Conservation (phyloP, 2,888 invertebrate genomes). For the Pyrochroa serraticornis region DNA sequence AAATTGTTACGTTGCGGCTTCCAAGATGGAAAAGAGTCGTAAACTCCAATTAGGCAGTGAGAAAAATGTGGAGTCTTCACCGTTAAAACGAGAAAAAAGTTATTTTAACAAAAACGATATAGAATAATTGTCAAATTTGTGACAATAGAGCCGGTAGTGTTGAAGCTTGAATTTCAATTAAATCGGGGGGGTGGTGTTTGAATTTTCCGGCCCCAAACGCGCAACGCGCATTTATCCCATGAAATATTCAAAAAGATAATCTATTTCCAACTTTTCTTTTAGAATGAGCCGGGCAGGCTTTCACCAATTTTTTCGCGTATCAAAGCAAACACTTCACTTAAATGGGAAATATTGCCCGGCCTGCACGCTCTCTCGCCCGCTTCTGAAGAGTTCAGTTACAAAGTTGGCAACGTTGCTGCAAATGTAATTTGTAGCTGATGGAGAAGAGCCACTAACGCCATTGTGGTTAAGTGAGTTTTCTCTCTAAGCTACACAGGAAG, state of each 20-base stretch:
- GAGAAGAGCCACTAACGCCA: conserved; percentile 10
- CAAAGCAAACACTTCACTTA: conserved; percentile 4
- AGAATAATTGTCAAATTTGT: too few relatives aligned
- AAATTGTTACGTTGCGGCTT: conserved; percentile 25
- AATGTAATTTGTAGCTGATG: conserved; percentile 16
- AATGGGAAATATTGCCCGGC: conserved; percentile 1
- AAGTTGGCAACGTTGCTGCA: conserved; percentile 5
- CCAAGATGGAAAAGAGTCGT: conserved; percentile 25
- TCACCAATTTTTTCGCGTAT: conserved; percentile 4
- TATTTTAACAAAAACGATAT: too few relatives aligned
- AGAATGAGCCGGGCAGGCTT: conserved; percentile 1
- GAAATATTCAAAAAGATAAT: too few relatives aligned
- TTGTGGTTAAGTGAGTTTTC: conserved; percentile 12
- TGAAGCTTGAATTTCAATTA: too few relatives aligned
- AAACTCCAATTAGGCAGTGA: conserved; percentile 20
- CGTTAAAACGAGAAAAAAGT: too few relatives aligned
- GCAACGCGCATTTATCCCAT: too few relatives aligned
- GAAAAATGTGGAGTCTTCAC: too few relatives aligned
- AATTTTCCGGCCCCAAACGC: too few relatives aligned
- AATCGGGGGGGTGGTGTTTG: too few relatives aligned
- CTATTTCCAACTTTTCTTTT: neutral
- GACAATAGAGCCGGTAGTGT: too few relatives aligned
- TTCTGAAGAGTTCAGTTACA: conserved; percentile 3
- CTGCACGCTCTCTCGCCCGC: neutral
- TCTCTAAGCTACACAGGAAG: neutral